Evolutionary conservation across 2,888 invertebrate species (phyloP).

Genomic region (Clitarchus hookeri): DNA sequence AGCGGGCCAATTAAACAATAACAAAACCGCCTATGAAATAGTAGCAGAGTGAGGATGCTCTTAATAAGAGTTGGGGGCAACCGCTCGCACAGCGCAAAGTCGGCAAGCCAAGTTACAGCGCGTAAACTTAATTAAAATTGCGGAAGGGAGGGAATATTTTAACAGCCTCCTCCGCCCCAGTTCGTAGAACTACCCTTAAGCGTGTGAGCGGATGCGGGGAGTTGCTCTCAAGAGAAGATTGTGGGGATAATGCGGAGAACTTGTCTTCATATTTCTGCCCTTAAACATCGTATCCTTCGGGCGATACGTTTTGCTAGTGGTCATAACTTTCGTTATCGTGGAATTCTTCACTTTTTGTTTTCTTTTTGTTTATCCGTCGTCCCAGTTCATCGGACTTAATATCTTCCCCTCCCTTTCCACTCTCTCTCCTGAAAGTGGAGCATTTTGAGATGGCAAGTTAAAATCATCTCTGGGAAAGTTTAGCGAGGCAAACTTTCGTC

Average conservation of each 20-base stretch:
- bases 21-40: background rate
- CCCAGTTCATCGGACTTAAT: background rate
- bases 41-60: background rate
- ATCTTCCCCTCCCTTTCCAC: background rate
- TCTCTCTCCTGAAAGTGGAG: background rate
- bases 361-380: background rate
- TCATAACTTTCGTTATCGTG: background rate
- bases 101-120: background rate
- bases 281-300: background rate
- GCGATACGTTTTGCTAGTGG: background rate
- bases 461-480: background rate
- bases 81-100: background rate
- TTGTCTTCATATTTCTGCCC: background rate
- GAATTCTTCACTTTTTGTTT: background rate
- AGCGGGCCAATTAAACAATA: background rate
- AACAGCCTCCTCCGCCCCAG: background rate
- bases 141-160: background rate
- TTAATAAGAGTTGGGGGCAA: background rate
- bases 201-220: background rate
- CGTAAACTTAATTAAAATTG: constrained; percentile 14
- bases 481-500: background rate
- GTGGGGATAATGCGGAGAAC: background rate
- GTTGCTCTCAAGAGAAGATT: background rate
- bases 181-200: no score
- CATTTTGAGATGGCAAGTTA: background rate